Percentiles rank a stretch among this genome's conserved stretches.
Conservation (phyloP, 2,113 vertebrate species). For the Pipra filicauda region DNA sequence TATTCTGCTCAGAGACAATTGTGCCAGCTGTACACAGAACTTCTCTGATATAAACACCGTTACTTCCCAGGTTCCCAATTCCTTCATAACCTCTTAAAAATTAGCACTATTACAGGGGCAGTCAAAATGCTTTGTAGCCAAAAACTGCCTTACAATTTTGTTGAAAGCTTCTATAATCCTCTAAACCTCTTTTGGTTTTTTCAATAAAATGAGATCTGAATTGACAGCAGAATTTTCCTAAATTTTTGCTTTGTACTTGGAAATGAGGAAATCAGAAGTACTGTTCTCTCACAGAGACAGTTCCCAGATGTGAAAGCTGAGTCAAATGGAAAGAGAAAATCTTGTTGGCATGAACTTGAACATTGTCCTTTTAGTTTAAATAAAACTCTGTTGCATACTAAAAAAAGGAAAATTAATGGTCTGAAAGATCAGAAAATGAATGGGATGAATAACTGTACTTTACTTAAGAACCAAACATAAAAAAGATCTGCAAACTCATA, state of each 20-base stretch:
- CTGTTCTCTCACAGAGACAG: neutral
- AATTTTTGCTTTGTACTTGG: neutral
- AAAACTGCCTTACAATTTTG: neutral
- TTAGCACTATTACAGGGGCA: neutral
- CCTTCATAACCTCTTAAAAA: conserved; percentile 30
- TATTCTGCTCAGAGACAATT: neutral
- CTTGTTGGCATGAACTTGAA: neutral
- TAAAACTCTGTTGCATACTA: neutral
- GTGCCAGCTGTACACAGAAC: neutral
- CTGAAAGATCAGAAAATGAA: neutral
- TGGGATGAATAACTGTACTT: neutral
- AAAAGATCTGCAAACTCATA: neutral
- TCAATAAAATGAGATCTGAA: neutral
- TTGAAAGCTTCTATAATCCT: conserved; percentile 17
- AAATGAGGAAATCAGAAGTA: neutral
- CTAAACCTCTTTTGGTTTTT: neutral
- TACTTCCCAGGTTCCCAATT: neutral
- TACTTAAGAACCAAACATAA: neutral
- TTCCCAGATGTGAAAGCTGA: neutral
- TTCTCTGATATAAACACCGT: neutral
- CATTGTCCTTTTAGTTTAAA: neutral
- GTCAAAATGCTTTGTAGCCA: conserved; percentile 2
- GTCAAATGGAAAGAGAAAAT: neutral
- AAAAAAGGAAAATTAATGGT: neutral
- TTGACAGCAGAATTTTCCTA: neutral